Base-by-base conservation (phyloP, 2,888 invertebrate genomes). In the Mellilla xanthometata region DNA sequence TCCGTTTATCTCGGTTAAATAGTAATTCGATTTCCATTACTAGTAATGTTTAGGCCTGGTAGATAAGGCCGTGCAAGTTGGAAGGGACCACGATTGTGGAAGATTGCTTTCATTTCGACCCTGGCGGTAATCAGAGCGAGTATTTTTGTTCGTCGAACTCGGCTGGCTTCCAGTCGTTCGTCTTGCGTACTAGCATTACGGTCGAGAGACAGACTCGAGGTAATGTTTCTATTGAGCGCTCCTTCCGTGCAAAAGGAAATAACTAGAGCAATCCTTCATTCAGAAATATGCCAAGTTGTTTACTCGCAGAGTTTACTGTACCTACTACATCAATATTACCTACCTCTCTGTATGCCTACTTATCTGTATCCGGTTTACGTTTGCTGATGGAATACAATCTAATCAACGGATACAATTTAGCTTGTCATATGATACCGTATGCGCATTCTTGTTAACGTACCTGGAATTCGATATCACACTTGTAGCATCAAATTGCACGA, bases 21-120 rank as follows among this genome's bases (percentile, higher is more conserved):
- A 76, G 78, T 80, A 77, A 81, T 81, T 81, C 75, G 76, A 78
- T 78, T 81, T 79, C 77, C 76, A 81, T 82, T 84, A 80, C 75
- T 66, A 63, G 72, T 72, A 76, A 81, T 68, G 73, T 69, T 65
- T 60, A 71, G 74, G 76, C 73, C 69, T 68, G 58, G 68, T 54
- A 76, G 79, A 81, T 83, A 81, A 79, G 63, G 50, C 60, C 58
- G 54, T 60, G 65, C 69, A 68, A 72, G 70, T 74, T 64, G 48
- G 67, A 58, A 68, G 63, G 67, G 72, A 59, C 60, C 71, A 70
- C 73, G 73, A 79, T 76, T 71, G 76, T 72, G 52, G 67, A 69
- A 78, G 68, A 77, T 76, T 74, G 72, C 75, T 71, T 71, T 72
- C 69, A 70, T 76, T 40, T 77, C 56, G 65, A 59, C 60, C 48